Evolutionary conservation across 2,888 invertebrate species (phyloP).

Genomic region (Chydorus sphaericus): DNA sequence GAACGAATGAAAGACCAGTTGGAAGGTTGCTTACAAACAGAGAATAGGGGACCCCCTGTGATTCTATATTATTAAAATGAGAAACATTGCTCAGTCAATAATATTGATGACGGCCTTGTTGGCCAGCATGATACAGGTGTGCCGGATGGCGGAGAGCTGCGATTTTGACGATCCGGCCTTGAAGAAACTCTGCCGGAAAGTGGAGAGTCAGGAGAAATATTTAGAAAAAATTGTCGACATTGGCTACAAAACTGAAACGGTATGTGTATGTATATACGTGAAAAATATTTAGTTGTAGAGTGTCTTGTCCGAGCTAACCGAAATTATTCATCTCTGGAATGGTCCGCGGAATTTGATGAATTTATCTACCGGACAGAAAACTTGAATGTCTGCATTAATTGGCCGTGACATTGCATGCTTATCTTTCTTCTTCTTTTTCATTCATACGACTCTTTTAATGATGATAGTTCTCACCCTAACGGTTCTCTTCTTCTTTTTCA

Average conservation of each 20-base stretch:
- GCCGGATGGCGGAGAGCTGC: neutral
- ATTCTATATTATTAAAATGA: no score
- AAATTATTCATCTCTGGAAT: no score
- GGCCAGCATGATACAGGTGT: neutral
- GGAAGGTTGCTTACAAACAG: no score
- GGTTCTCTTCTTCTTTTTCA: neutral
- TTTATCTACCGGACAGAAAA: neutral
- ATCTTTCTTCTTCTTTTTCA: neutral
- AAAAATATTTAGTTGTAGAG: no score
- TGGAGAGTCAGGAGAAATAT: conserved; percentile 13
- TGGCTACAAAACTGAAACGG: conserved; percentile 10
- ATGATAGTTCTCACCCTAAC: no score
- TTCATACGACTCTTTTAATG: neutral
- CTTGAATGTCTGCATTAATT: no score
- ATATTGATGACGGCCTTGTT: neutral
- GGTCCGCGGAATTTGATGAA: no score
- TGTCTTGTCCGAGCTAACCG: no score
- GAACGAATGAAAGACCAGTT: no score
- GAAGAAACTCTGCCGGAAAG: conserved; percentile 14
- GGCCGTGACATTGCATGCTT: neutral
- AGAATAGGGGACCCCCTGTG: no score
- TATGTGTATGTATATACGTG: no score
- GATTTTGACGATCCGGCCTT: conserved; percentile 9
- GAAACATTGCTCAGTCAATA: no score
- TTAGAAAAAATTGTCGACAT: conserved; percentile 9